Conservation (phyloP, 1,140 invertebrate species). For the Pseudomyrmex concolor region DNA sequence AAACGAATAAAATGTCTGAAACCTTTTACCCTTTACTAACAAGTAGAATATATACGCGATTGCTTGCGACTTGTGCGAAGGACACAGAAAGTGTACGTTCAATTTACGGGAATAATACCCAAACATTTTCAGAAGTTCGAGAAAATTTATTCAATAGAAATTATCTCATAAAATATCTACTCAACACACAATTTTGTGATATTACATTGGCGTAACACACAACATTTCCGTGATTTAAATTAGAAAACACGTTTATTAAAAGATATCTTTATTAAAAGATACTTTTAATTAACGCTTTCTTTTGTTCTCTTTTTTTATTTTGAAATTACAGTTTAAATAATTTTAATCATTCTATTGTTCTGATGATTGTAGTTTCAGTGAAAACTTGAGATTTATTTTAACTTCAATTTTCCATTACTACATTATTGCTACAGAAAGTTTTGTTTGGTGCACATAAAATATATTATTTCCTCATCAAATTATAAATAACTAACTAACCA, state of each 20-base stretch:
- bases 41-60: not conserved
- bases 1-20: conserved; percentile 40
- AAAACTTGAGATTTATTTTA: not conserved
- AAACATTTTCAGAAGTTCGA: not conserved
- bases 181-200: not conserved
- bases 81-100: conserved; percentile 9
- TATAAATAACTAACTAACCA: not conserved
- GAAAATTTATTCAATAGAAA: conserved; percentile 4
- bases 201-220: no score
- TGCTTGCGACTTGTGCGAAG: conserved; percentile 12
- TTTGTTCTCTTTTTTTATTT: no score
- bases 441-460: not conserved
- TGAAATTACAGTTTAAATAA: no score
- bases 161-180: not conserved
- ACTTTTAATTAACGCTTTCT: no score
- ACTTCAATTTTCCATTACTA: not conserved
- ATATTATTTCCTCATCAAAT: not conserved
- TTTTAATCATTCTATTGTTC: not conserved
- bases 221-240: no score
- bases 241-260: no score
- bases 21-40: conserved; percentile 47
- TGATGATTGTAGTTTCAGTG: not conserved
- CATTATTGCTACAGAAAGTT: conserved; percentile 1
- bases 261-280: no score
- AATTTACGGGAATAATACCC: conserved; percentile 30